Conservation (phyloP, 2,113 vertebrate genomes). For the Sylvietta virens region DNA sequence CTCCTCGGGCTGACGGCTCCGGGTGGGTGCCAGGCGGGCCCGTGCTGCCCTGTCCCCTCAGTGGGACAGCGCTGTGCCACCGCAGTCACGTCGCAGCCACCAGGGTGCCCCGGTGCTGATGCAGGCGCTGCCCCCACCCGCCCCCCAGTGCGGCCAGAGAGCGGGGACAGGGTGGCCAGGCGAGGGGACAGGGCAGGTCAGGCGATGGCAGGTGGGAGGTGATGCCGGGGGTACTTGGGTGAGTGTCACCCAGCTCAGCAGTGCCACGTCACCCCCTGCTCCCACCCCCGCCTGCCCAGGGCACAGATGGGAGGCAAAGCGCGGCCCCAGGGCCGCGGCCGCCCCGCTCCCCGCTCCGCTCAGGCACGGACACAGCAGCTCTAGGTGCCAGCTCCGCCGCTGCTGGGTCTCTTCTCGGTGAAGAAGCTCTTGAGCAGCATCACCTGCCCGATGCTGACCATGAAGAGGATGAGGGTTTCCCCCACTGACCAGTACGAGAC, state of each 20-base stretch:
- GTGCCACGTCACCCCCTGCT: accelerated
- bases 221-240: not conserved
- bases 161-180: accelerated
- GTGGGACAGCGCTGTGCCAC: accelerated
- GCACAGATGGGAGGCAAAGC: not conserved
- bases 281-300: not conserved
- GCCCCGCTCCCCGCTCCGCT: not conserved
- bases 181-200: accelerated
- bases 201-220: accelerated
- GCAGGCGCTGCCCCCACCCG: not conserved
- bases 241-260: not conserved
- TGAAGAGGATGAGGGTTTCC: slow-evolving; percentile 80
- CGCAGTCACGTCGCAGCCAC: accelerated
- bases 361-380: not conserved
- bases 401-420: slow-evolving; percentile 71
- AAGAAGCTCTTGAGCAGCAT: slow-evolving; percentile 90
- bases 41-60: accelerated
- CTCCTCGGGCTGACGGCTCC: accelerated
- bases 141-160: not conserved
- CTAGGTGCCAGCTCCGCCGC: slow-evolving; percentile 68
- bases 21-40: not conserved
- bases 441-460: slow-evolving; percentile 85
- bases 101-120: not conserved
- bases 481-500: slow-evolving; percentile 85
- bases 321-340: accelerated